A percentile compares a stretch with the other conserved stretches of the same genome.
phyloP scores from a whole-genome alignment of 1,140 invertebrate genomes.

The Drosophila willistoni region DNA sequence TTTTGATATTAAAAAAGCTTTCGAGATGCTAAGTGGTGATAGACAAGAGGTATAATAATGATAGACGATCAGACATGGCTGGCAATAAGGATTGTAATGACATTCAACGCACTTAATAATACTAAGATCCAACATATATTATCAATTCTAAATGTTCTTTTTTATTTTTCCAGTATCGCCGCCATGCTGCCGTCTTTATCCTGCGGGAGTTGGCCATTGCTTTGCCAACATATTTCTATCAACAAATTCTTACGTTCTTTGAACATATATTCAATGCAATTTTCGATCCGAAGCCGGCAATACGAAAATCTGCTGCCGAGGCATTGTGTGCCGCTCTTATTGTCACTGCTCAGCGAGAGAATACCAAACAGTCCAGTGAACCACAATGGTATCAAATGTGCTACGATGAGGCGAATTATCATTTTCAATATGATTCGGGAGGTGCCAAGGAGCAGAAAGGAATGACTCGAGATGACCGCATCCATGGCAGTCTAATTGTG shows the following conservation, averaged over 20 bases:
- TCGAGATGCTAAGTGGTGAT: constrained; percentile 96
- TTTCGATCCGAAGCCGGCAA: constrained; percentile 95
- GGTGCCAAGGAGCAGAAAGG: constrained; percentile 88
- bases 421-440: constrained; percentile 88
- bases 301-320: constrained; percentile 96
- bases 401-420: constrained; percentile 93
- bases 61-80: too few species aligned
- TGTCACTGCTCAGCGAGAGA: constrained; percentile 97
- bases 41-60: constrained; percentile 94
- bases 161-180: constrained; percentile 85
- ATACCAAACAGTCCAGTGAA: constrained; percentile 93
- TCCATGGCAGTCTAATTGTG: constrained; percentile 96
- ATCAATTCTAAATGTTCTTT: too few species aligned
- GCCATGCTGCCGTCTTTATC: constrained; percentile 96
- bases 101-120: too few species aligned
- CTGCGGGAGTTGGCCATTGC: constrained; percentile 96
- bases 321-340: constrained; percentile 96
- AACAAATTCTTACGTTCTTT: constrained; percentile 98
- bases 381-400: constrained; percentile 96
- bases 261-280: constrained; percentile 97
- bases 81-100: too few species aligned
- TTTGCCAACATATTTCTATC: constrained; percentile 99
- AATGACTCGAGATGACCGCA: constrained; percentile 93
- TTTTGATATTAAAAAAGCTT: constrained; percentile 97
- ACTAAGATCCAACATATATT: too few species aligned